A percentile compares a stretch with the other conserved stretches of the same genome.
Conservation (phyloP, 1,140 invertebrate genomes). For the Batillaria attramentaria region DNA sequence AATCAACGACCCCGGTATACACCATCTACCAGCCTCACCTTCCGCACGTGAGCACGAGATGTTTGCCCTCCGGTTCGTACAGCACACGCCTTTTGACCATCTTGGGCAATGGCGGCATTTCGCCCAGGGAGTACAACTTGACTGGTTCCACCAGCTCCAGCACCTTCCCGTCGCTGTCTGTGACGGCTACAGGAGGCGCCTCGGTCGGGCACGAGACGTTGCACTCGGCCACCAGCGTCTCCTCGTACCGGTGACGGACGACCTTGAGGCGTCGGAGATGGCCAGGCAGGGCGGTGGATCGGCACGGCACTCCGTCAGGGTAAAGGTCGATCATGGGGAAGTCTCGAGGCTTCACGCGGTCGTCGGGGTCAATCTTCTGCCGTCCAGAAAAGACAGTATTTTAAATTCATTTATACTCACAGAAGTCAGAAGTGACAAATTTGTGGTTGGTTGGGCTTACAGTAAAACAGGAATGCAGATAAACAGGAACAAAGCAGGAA, state of each 20-base stretch:
- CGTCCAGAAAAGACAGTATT: neutral
- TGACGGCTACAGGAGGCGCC: slow-evolving; percentile 48
- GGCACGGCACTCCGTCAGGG: slow-evolving; percentile 76
- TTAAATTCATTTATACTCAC: too few relatives aligned
- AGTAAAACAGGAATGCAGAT: too few relatives aligned
- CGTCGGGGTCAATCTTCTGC: neutral
- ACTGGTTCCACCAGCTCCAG: neutral
- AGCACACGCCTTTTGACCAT: slow-evolving; percentile 53
- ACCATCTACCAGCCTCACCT: slow-evolving; percentile 30
- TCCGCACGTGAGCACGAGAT: slow-evolving; percentile 58
- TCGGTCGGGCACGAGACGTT: slow-evolving; percentile 52
- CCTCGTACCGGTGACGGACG: slow-evolving; percentile 73
- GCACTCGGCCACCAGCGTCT: slow-evolving; percentile 51
- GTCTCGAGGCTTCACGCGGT: slow-evolving; percentile 51
- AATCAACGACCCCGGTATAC: neutral
- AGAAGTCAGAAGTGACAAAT: too few relatives aligned
- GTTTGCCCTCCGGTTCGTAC: slow-evolving; percentile 48
- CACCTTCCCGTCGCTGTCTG: slow-evolving; percentile 57
- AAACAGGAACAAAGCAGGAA: too few relatives aligned
- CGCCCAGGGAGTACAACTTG: slow-evolving; percentile 47
- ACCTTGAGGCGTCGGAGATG: slow-evolving; percentile 66
- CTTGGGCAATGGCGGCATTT: slow-evolving; percentile 49
- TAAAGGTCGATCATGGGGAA: slow-evolving; percentile 55
- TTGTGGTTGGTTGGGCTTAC: too few relatives aligned
- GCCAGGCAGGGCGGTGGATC: slow-evolving; percentile 74